Base-by-base conservation (phyloP, 2,888 invertebrate species). In the Lasioglossum leucozonium region DNA sequence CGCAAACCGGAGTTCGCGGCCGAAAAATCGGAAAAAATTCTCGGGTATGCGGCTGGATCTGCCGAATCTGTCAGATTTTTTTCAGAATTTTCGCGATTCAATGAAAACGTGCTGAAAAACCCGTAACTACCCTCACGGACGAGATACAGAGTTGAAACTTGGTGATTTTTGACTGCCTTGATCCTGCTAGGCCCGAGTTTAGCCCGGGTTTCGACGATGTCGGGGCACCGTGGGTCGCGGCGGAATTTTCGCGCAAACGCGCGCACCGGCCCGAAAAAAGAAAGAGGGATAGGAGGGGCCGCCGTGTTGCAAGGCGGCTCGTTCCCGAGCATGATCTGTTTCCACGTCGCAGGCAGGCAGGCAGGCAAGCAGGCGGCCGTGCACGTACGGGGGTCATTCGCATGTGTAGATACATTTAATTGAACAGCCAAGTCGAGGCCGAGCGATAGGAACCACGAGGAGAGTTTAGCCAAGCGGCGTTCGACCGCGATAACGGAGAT, bases 401-500 rank as follows among this genome's bases (percentile, higher is more conserved):
- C 13, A 62, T 26, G 58, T 26, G 58, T 62, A 26, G 30, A 34
- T 65, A 30, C 55, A 51, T 81, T 69, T 81, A 73, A 80, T 84
- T 86, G 78, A 84, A 83, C 69, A 69, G 73, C 72, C 81, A 78
- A 22, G 34, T 22, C 67, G 58, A 62, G 58, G 26, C 58, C 58
- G 58, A 62, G 58, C 67, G 67, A 67, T 67, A 65, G 67, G 67
- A 67, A 67, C 67, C 67, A 37, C 55, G 79, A 26, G 37, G 78
- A 67, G 51, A 26, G 84, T 87, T 91, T 87, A 87, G 84, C 83
- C 86, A 81, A 86, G 82, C 88, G 74, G 79, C 87, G 86, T 90
- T 91, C 88, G 88, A 86, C 71, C 75, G 85, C 72, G 87, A 89
- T 90, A 90, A 90, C 75, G 71, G 80, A 82, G 86, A 87, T 81